Percentiles rank a stretch among this genome's conserved stretches.
These are phyloP conservation scores for Erebia ligea DNA, from an alignment of 2,888 invertebrate genomes.

Conservation along the genomic window DNA sequence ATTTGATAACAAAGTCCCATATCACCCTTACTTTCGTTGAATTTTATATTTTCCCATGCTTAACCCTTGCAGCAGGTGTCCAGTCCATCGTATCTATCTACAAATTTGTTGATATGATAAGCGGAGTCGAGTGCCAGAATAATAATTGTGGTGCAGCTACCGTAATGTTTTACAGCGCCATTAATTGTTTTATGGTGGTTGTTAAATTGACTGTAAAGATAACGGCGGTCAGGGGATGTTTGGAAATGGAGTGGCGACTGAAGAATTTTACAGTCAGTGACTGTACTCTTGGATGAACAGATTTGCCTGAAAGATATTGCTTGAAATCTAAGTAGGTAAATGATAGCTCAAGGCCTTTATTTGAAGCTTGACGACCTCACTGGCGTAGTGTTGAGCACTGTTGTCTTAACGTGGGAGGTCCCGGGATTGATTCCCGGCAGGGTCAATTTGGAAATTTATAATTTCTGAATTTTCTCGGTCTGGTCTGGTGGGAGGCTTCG, in stretches of 20 bases:
- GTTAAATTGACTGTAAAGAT: constrained; percentile 70
- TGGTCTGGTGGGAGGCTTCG: too few species aligned
- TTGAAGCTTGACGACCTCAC: too few species aligned
- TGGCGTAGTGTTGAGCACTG: too few species aligned
- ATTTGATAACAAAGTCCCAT: constrained; percentile 23
- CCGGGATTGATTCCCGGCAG: too few species aligned
- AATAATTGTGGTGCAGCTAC: constrained; percentile 56
- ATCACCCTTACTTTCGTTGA: constrained; percentile 9
- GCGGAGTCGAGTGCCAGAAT: constrained; percentile 55
- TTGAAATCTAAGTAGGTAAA: too few species aligned
- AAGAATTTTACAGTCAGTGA: constrained; percentile 45
- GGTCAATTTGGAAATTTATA: too few species aligned
- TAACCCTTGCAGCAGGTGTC: constrained; percentile 42
- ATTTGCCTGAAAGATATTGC: background rate
- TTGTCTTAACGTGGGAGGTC: too few species aligned
- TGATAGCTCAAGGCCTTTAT: too few species aligned
- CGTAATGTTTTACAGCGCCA: constrained; percentile 67
- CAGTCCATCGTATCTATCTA: constrained; percentile 28
- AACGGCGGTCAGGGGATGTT: constrained; percentile 69
- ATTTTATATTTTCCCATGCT: constrained; percentile 55
- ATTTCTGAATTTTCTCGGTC: too few species aligned
- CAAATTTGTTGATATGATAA: constrained; percentile 48
- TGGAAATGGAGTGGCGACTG: constrained; percentile 52
- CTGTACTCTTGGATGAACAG: constrained; percentile 18
- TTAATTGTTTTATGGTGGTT: constrained; percentile 74